Base-by-base conservation (phyloP, 2,113 vertebrate genomes). In the Odobenus rosmarus region DNA sequence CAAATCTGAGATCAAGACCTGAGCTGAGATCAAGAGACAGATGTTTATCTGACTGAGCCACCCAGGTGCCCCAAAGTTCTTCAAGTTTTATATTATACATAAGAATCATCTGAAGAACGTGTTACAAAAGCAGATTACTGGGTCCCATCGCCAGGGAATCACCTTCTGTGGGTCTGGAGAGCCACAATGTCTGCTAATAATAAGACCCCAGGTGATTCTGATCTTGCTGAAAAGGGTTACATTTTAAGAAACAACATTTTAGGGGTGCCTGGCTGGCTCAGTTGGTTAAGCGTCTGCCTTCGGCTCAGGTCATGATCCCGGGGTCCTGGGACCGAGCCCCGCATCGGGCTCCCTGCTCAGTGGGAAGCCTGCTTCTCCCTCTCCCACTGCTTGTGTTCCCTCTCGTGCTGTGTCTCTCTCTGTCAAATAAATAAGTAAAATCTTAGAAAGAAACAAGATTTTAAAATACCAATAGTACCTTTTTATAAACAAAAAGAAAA, bases 401-500 rank as follows among this genome's bases (percentile, higher is more conserved):
- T 33, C 62, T 67, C 62, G n/a, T n/a, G n/a, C n/a, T n/a, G n/a
- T n/a, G n/a, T 62, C 14, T 33, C 31, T 64, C 62, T 33, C 0
- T 67, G 31, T 16, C 62, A 67, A 64, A 67, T 33, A 33, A 64
- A 31, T 64, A 31, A 67, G 16, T 33, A 16, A 67, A 67, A 67
- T 67, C 31, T 67, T 67, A 33, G 31, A 16, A 69, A 93, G 28
- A 96, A 87, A 88, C 14, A 69, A 31, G 33, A 71, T 36, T 61
- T 84, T 11, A 84, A 83, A 90, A 88, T 31, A 33, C 9, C 31
- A 74, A 9, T 62, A 21, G 4, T 84, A 21, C 83, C 14, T 51
- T 76, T 86, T 87, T 74, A 49, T 77, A 94, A 94, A 2, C 53
- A 53, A 64, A 92, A 82, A n/a, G 26, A 81, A 84, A 93, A 62